Conservation (phyloP, 2,113 vertebrate species). For the Coregonus clupeaformis region DNA sequence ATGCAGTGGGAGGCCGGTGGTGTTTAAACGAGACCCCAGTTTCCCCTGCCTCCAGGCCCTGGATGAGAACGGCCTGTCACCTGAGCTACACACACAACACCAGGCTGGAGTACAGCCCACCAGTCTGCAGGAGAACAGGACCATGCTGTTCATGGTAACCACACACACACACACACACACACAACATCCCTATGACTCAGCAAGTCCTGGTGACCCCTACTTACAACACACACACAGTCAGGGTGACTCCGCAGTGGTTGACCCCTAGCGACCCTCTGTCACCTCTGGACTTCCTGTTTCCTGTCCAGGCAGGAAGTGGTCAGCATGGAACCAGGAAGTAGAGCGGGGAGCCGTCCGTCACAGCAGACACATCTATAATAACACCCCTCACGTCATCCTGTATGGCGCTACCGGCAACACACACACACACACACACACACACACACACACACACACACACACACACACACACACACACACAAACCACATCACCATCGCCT, state of each 20-base stretch:
- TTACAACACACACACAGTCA: background rate
- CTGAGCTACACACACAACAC: constrained; percentile 78
- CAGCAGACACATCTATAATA: too few relatives aligned
- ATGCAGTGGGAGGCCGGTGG: constrained; percentile 67
- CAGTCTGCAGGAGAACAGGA: constrained; percentile 92
- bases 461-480: too few relatives aligned
- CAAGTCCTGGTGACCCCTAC: background rate
- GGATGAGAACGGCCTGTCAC: constrained; percentile 84
- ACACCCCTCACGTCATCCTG: too few relatives aligned
- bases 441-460: too few relatives aligned
- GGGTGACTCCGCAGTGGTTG: constrained; percentile 21
- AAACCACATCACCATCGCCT: too few relatives aligned
- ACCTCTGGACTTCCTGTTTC: constrained; percentile 55
- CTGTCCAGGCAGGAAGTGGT: constrained; percentile 44
- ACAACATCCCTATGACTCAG: constrained; percentile 2
- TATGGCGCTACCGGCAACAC: too few relatives aligned
- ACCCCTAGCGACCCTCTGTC: constrained; percentile 25
- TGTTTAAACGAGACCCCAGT: constrained; percentile 82
- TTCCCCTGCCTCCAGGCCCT: constrained; percentile 81
- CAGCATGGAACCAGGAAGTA: constrained; percentile 44
- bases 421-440: too few relatives aligned
- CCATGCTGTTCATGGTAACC: constrained; percentile 94
- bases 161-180: too few relatives aligned
- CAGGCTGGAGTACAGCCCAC: constrained; percentile 84
- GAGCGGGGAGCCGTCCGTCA: background rate